Base-by-base conservation (phyloP, 2,113 vertebrate genomes). In the Gambusia affinis region DNA sequence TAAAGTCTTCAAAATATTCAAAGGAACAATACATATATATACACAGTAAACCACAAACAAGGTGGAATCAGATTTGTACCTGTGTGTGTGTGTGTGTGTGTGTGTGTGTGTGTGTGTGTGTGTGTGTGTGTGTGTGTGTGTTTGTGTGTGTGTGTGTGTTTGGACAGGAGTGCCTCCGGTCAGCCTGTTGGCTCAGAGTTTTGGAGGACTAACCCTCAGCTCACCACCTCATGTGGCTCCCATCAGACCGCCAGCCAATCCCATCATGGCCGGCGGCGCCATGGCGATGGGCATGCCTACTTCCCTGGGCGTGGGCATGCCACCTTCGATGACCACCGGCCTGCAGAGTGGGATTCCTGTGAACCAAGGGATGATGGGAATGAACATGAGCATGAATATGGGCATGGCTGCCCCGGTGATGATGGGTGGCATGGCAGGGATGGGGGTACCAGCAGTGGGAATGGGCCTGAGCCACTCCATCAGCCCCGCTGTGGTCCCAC, bases 171-270 rank as follows among this genome's bases (percentile, higher is more conserved):
- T 96, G 72, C 96, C 96, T 72, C 95, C 97, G 0, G 73, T 99
- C 90, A 97, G 94, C 94, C 84, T 96, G 72, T 89, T 98, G 78
- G 88, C 96, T 33, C 97, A 98, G 88, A 97, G 94, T 91, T 98
- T 99, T 31, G 95, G 96, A 73, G 95, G 96, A 0, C 88, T 99
- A 89, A 96, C 94, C 92, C 95, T 99, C 88, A 96, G 82, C 89
- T 92, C 96, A 33, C 95, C 95, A 30, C 94, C 96, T 2, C 92
- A 86, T 64, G 69, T 94, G 73, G 85, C 95, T 76, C 91, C 96
- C 57, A 90, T 95, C 81, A 94, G 96, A 80, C 88, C 95, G 39
- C 93, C 94, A 83, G 75, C 92, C 24, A 94, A 82, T 81, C 80
- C 96, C 12, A 28, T 97, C 89, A 91, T 97, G 93, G 90, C 93